Conservation (phyloP, 1,140 invertebrate genomes). For the Papilio helenus region DNA sequence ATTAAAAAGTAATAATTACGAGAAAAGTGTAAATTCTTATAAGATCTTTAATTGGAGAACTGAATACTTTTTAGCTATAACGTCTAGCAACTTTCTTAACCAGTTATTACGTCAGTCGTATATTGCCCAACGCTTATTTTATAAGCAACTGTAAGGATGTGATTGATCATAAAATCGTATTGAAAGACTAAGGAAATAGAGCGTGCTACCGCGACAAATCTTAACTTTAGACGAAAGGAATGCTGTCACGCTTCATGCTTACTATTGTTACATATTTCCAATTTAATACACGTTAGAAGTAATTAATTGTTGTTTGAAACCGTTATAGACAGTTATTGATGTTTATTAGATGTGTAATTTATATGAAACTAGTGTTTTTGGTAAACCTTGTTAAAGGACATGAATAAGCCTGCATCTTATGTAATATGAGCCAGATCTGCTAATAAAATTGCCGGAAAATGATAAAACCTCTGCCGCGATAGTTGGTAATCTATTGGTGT, state of each 20-base stretch:
- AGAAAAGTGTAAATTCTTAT: too few relatives aligned
- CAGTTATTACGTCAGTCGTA: slow-evolving; percentile 1
- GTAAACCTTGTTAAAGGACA: background rate
- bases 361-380: background rate
- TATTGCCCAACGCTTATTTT: background rate
- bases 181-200: slow-evolving; percentile 6
- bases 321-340: background rate
- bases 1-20: background rate
- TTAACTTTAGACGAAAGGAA: background rate
- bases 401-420: too few relatives aligned
- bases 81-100: background rate
- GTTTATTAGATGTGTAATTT: background rate
- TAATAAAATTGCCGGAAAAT: background rate
- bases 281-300: slow-evolving; percentile 16
- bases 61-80: background rate
- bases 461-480: background rate
- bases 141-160: background rate
- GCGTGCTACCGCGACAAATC: slow-evolving; percentile 13
- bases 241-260: slow-evolving; percentile 5
- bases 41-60: background rate
- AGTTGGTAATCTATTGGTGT: background rate
- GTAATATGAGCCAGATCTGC: too few relatives aligned
- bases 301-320: background rate
- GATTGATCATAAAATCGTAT: background rate
- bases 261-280: slow-evolving; percentile 8